Percentiles rank a stretch among this genome's conserved stretches.
Evolutionary conservation across 2,113 vertebrate species (phyloP).

Genomic region (Suncus etruscus): DNA sequence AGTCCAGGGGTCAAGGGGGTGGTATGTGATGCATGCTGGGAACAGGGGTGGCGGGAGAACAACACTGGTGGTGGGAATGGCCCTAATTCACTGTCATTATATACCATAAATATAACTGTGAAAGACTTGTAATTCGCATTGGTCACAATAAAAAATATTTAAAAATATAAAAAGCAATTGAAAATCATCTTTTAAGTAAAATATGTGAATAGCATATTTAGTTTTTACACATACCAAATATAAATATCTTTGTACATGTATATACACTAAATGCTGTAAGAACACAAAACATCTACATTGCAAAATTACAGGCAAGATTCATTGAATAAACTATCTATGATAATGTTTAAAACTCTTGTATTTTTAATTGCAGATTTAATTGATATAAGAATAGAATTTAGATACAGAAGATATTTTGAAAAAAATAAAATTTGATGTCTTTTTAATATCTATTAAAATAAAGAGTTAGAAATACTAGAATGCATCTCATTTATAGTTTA

Average conservation of each 20-base stretch:
- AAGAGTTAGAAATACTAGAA: conserved; percentile 54
- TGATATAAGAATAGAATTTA: conserved; percentile 19
- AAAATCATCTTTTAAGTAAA: conserved; percentile 66
- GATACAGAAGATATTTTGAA: conserved; percentile 1
- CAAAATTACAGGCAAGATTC: conserved; percentile 44
- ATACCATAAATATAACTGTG: no score
- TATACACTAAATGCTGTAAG: conserved; percentile 49
- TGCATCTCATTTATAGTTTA: conserved; percentile 44
- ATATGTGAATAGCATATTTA: conserved; percentile 75
- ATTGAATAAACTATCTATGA: background rate
- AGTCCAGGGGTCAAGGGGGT: no score
- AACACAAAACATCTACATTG: conserved; percentile 41
- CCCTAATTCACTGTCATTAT: no score
- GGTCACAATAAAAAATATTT: no score
- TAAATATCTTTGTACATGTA: conserved; percentile 40
- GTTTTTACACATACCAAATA: conserved; percentile 67
- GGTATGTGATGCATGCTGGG: no score
- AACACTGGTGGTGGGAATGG: no score
- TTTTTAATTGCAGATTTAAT: conserved; percentile 51
- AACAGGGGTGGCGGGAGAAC: no score
- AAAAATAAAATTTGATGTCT: background rate
- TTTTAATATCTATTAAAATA: conserved; percentile 52
- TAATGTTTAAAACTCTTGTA: background rate
- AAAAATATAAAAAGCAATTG: no score
- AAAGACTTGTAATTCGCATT: no score